Percentiles rank a stretch among this genome's conserved stretches.
Evolutionary conservation across 2,797 vertebrate genomes (phyloP).

Genomic region (Peromyscus aztecus): DNA sequence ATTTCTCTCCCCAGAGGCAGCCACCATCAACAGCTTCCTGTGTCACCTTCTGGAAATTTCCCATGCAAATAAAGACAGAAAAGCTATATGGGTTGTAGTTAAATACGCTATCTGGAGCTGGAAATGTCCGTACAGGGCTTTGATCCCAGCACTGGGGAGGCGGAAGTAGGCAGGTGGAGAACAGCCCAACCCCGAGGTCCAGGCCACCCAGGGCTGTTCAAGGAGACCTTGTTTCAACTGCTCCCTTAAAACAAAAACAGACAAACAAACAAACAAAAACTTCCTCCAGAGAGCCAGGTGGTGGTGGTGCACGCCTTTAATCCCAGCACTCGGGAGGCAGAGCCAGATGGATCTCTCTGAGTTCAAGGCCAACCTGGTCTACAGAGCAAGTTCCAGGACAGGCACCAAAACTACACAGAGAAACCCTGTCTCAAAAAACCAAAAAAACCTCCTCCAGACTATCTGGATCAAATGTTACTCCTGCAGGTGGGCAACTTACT

Average conservation of each 20-base stretch:
- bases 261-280: background rate
- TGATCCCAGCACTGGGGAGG: background rate
- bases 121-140: background rate
- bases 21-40: constrained; percentile 7
- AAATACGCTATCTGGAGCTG: too few relatives aligned
- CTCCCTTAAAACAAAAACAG: background rate
- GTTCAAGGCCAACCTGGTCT: too few relatives aligned
- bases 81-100: background rate
- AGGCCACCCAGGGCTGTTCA: background rate
- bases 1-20: constrained; percentile 46
- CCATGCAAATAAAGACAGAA: constrained; percentile 32
- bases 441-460: background rate
- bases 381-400: too few relatives aligned
- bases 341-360: too few relatives aligned
- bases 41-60: constrained; percentile 23
- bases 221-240: background rate
- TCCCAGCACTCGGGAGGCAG: too few relatives aligned
- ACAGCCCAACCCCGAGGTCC: background rate
- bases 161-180: background rate
- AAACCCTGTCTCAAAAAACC: background rate
- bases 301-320: too few relatives aligned
- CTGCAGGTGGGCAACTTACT: background rate
- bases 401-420: too few relatives aligned
- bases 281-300: too few relatives aligned
- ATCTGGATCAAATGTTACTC: background rate